Evolutionary conservation across 2,888 invertebrate genomes (phyloP).

Genomic region (Macaria liturata): DNA sequence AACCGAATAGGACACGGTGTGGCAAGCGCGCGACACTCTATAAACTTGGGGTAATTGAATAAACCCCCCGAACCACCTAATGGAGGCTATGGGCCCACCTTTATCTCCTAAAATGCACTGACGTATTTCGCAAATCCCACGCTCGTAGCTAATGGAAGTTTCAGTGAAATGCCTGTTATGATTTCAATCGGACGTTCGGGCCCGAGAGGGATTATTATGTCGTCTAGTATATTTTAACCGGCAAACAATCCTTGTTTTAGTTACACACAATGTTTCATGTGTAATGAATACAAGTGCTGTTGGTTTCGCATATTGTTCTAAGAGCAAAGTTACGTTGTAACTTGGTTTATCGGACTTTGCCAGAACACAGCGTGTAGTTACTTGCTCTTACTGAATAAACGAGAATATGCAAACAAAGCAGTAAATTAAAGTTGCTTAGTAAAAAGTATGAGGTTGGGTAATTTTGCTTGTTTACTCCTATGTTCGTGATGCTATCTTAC

Average conservation of each 20-base stretch:
- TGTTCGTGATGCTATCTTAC: too few species aligned
- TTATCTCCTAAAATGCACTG: slow-evolving; percentile 27
- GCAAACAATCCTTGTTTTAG: neutral
- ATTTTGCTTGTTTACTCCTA: too few species aligned
- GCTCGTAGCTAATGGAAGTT: slow-evolving; percentile 18
- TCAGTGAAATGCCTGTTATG: slow-evolving; percentile 12
- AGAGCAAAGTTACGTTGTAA: neutral
- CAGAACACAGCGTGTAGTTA: neutral
- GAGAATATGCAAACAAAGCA: too few species aligned
- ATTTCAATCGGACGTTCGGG: slow-evolving; percentile 9
- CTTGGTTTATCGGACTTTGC: slow-evolving; percentile 6
- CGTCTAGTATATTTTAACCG: neutral
- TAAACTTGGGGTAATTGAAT: slow-evolving; percentile 58
- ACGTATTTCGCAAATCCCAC: slow-evolving; percentile 16
- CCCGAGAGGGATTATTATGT: slow-evolving; percentile 6
- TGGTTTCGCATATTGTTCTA: slow-evolving; percentile 7
- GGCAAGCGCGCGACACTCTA: slow-evolving; percentile 43
- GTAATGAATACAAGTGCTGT: slow-evolving; percentile 3
- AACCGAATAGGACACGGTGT: slow-evolving; percentile 47
- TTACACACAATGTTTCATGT: slow-evolving; percentile 4
- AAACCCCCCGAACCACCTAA: slow-evolving; percentile 53
- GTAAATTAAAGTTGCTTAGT: too few species aligned
- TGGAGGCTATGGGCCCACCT: slow-evolving; percentile 45
- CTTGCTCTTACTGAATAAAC: too few species aligned
- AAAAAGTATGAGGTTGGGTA: too few species aligned